phyloP scores from a whole-genome alignment of 35 echinoderm and acorn worm species.

The Lytechinus variegatus region DNA sequence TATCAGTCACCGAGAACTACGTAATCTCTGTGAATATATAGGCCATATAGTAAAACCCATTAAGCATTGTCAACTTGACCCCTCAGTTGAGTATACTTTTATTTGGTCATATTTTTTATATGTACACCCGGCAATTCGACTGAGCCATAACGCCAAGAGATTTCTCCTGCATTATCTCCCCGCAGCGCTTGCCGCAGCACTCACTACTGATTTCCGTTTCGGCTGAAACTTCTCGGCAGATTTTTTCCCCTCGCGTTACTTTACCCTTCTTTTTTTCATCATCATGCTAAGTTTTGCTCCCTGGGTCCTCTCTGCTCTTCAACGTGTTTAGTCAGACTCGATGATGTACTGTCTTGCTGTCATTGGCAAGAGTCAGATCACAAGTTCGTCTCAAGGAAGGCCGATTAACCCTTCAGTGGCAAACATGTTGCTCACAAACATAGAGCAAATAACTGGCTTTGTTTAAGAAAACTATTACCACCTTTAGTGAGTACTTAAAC shows the following conservation, averaged over 20 bases:
- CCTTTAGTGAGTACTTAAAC: too few species aligned
- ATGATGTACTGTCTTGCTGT: background rate
- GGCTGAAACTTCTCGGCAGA: background rate
- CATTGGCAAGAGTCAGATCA: background rate
- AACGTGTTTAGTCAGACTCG: background rate
- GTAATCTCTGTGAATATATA: background rate
- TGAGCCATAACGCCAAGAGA: background rate
- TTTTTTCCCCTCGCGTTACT: conserved; percentile 17
- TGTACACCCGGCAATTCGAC: background rate
- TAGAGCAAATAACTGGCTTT: background rate
- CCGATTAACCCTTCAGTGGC: background rate
- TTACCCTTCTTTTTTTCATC: background rate
- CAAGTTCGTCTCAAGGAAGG: background rate
- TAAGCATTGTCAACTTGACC: background rate
- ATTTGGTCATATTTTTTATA: background rate
- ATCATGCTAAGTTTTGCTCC: conserved; percentile 11
- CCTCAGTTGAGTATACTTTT: background rate
- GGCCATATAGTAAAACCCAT: background rate
- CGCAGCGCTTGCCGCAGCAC: conserved; percentile 17
- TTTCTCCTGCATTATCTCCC: conserved; percentile 26
- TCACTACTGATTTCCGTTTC: conserved; percentile 50
- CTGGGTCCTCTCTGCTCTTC: background rate
- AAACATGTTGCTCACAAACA: background rate
- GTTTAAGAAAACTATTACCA: too few species aligned
- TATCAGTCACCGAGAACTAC: background rate